Percentiles rank a stretch among this genome's conserved stretches.
These are phyloP conservation scores for Pseudoips prasinana DNA, from an alignment of 2,888 invertebrate species.

Conservation along the genomic window DNA sequence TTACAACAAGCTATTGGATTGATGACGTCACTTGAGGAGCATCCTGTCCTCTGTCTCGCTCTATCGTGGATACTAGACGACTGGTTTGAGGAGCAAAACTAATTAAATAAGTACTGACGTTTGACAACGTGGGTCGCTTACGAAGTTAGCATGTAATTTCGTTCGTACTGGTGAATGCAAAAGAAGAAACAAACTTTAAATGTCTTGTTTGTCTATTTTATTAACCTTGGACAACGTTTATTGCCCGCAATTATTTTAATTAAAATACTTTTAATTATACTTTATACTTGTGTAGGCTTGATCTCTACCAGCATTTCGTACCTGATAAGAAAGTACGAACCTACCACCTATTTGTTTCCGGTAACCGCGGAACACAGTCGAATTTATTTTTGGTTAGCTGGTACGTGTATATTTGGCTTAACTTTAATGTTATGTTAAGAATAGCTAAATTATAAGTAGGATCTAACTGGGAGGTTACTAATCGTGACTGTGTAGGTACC, in stretches of 20 bases:
- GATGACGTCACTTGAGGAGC: slow-evolving; percentile 61
- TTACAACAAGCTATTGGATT: slow-evolving; percentile 46
- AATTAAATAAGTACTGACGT: slow-evolving; percentile 29
- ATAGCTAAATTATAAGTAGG: too few relatives aligned
- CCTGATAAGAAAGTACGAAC: too few relatives aligned
- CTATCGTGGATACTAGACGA: slow-evolving; percentile 35
- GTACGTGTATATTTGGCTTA: neutral
- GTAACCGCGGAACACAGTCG: slow-evolving; percentile 5
- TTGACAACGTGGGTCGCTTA: slow-evolving; percentile 18
- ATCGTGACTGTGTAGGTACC: too few relatives aligned
- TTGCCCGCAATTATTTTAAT: slow-evolving; percentile 41
- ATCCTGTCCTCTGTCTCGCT: slow-evolving; percentile 51
- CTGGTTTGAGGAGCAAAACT: slow-evolving; percentile 33
- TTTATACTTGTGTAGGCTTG: slow-evolving; percentile 12
- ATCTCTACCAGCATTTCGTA: slow-evolving; percentile 3
- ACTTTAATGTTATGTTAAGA: too few relatives aligned
- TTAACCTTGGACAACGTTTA: slow-evolving; percentile 18
- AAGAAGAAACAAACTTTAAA: too few relatives aligned
- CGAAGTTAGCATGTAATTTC: too few relatives aligned
- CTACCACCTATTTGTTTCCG: slow-evolving; percentile 5
- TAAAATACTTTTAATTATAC: slow-evolving; percentile 36
- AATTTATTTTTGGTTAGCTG: slow-evolving; percentile 15
- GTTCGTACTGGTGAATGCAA: too few relatives aligned
- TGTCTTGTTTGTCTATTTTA: too few relatives aligned
- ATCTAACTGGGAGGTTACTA: too few relatives aligned